A percentile compares a stretch with the other conserved stretches of the same genome.
Evolutionary conservation across 1,140 invertebrate species (phyloP).

Genomic region (Ridgeia piscesae): DNA sequence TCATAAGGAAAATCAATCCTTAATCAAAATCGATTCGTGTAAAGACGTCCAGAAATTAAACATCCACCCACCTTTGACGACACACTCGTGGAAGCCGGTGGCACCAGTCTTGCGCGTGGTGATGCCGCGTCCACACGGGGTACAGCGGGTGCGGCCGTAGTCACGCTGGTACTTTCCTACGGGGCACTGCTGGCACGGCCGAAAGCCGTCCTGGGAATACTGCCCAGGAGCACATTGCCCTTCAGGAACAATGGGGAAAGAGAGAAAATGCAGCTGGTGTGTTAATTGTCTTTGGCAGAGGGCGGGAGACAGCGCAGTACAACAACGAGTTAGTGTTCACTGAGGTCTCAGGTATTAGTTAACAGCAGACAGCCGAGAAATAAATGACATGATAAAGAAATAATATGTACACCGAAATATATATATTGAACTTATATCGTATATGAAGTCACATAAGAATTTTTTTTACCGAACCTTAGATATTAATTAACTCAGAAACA

Average conservation of each 20-base stretch:
- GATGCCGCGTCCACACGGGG: constrained; percentile 81
- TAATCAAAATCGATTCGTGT: too few species aligned
- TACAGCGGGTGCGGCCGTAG: constrained; percentile 74
- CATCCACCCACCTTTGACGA: constrained; percentile 35
- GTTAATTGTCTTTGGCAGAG: not conserved
- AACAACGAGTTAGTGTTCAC: not conserved
- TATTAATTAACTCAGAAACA: not conserved
- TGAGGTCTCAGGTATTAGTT: not conserved
- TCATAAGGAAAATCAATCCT: too few species aligned
- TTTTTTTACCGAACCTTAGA: too few species aligned
- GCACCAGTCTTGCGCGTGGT: constrained; percentile 85
- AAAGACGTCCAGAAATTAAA: not conserved
- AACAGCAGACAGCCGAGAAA: not conserved
- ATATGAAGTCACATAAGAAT: too few species aligned
- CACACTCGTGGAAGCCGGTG: constrained; percentile 82
- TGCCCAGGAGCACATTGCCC: constrained; percentile 76
- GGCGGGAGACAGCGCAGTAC: not conserved
- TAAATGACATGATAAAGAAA: not conserved
- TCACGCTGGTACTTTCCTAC: constrained; percentile 74
- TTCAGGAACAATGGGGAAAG: not conserved
- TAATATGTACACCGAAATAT: not conserved
- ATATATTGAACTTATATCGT: not conserved
- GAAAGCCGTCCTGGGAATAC: constrained; percentile 83
- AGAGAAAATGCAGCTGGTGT: constrained; percentile 4
- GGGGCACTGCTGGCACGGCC: constrained; percentile 83